These are phyloP conservation scores for Spilarctia lutea DNA, from an alignment of 2,888 invertebrate genomes.

Conservation along the genomic window DNA sequence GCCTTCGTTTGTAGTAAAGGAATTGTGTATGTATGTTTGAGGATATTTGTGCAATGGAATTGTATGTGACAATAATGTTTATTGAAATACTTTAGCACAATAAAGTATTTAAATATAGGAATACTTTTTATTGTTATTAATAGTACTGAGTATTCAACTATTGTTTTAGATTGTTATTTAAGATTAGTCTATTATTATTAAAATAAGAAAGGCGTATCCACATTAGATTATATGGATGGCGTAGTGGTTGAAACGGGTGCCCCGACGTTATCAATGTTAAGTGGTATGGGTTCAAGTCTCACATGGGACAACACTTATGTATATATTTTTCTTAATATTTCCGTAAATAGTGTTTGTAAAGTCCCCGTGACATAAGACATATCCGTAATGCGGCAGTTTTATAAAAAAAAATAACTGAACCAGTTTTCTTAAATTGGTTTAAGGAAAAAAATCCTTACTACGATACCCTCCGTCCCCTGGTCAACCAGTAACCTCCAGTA, in stretches of 20 bases:
- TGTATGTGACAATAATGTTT: slow-evolving; percentile 54
- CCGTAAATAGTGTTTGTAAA: too few relatives aligned
- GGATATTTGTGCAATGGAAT: slow-evolving; percentile 46
- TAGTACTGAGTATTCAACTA: neutral
- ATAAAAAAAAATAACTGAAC: too few relatives aligned
- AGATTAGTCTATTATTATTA: neutral
- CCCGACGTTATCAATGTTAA: too few relatives aligned
- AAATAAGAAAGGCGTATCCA: neutral
- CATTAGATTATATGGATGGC: neutral
- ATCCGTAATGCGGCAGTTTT: neutral
- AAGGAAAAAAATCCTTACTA: too few relatives aligned
- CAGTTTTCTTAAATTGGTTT: too few relatives aligned
- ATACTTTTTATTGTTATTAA: neutral
- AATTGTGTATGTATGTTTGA: slow-evolving; percentile 38
- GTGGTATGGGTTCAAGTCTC: too few relatives aligned
- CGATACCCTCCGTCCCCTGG: too few relatives aligned
- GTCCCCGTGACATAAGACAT: neutral
- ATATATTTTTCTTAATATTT: too few relatives aligned
- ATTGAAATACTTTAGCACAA: slow-evolving; percentile 40
- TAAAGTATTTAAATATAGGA: slow-evolving; percentile 28
- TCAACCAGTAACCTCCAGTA: too few relatives aligned
- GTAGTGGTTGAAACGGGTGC: too few relatives aligned
- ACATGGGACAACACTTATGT: too few relatives aligned
- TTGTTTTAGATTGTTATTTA: neutral
- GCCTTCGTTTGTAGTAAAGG: slow-evolving; percentile 45